A percentile compares a stretch with the other conserved stretches of the same genome.
phyloP scores from a whole-genome alignment of 2,797 vertebrate genomes.

The Propithecus deckenii region DNA sequence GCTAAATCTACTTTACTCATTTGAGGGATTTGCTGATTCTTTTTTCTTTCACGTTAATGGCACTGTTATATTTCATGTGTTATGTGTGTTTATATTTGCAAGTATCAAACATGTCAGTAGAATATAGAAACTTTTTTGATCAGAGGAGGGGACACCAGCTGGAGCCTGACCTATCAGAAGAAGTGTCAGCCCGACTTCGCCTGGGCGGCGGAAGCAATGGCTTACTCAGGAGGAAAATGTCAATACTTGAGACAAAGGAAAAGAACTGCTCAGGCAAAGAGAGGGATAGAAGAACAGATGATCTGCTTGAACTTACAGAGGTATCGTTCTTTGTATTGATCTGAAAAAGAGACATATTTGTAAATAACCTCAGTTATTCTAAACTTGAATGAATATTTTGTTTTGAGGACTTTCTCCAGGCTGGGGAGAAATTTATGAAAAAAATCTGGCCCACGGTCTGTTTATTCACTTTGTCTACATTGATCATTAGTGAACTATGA shows the following conservation, averaged over 20 bases:
- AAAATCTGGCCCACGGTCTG: neutral
- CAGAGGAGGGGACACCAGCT: constrained; percentile 79
- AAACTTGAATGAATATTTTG: neutral
- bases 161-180: constrained; percentile 85
- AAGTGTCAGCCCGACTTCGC: constrained; percentile 87
- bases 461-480: neutral
- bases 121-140: constrained; percentile 59
- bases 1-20: neutral
- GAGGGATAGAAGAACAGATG: constrained; percentile 78
- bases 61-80: constrained; percentile 27
- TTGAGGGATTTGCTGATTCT: neutral
- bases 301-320: constrained; percentile 90
- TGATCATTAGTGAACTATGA: neutral
- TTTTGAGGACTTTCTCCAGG: constrained; percentile 9
- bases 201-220: constrained; percentile 84
- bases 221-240: constrained; percentile 60
- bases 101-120: constrained; percentile 48
- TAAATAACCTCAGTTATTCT: neutral
- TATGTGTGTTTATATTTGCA: neutral
- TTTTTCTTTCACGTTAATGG: constrained; percentile 37
- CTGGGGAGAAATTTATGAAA: neutral
- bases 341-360: neutral
- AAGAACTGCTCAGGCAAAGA: constrained; percentile 65
- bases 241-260: constrained; percentile 54
- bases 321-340: constrained; percentile 77